A percentile compares a stretch with the other conserved stretches of the same genome.
phyloP scores from a whole-genome alignment of 2,113 vertebrate genomes.

The Corythornis cristatus region DNA sequence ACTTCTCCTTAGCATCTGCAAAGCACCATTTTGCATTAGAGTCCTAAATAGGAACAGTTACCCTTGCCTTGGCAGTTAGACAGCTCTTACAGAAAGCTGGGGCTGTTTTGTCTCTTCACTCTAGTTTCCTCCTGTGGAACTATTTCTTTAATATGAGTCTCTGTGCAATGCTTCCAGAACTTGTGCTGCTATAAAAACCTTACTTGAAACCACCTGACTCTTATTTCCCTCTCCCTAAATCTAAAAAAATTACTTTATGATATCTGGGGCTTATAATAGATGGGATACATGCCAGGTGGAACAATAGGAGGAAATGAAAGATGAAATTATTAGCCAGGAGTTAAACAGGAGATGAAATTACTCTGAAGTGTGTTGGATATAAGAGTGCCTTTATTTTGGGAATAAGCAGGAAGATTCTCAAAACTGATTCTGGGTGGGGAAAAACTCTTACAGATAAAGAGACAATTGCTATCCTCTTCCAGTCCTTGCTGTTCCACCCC shows the following conservation, averaged over 20 bases:
- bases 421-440: background rate
- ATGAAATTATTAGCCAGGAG: conserved; percentile 65
- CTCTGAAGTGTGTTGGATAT: conserved; percentile 26
- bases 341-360: conserved; percentile 65
- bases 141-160: background rate
- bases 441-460: conserved; percentile 4
- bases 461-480: conserved; percentile 9
- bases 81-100: background rate
- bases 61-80: background rate
- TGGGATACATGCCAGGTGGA: conserved; percentile 56
- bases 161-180: background rate
- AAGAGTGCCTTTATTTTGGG: background rate
- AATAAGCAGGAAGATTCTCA: conserved; percentile 34
- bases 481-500: background rate
- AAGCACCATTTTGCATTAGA: background rate
- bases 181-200: conserved; percentile 37
- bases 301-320: conserved; percentile 69
- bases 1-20: background rate
- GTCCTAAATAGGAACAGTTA: background rate
- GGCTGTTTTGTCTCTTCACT: conserved; percentile 19
- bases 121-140: background rate
- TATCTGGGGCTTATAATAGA: conserved; percentile 71
- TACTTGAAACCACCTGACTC: conserved; percentile 65
- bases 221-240: conserved; percentile 58
- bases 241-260: conserved; percentile 54